Evolutionary conservation across 2,113 vertebrate species (phyloP).

Genomic region (Ahaetulla prasina): DNA sequence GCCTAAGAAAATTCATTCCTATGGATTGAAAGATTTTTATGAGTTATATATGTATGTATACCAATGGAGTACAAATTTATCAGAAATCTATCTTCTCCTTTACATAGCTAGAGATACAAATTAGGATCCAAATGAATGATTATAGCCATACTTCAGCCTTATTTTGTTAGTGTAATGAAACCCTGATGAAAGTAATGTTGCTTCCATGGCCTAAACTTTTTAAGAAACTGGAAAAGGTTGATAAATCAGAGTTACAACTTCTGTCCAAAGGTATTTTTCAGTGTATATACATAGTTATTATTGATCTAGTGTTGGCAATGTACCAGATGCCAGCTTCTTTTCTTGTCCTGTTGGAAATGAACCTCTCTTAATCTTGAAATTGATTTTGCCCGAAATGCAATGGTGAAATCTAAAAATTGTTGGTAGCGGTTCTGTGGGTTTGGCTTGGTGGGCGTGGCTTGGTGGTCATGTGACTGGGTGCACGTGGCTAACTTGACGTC

Average conservation of each 20-base stretch:
- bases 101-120: background rate
- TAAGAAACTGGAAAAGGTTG: background rate
- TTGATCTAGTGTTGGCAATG: background rate
- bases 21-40: background rate
- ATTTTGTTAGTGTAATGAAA: background rate
- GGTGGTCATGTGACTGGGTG: too few relatives aligned
- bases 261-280: conserved; percentile 17
- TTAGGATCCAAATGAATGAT: background rate
- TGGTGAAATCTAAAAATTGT: too few relatives aligned
- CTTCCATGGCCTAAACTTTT: background rate
- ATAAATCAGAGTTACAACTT: background rate
- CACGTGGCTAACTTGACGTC: too few relatives aligned
- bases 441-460: too few relatives aligned
- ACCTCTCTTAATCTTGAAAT: background rate
- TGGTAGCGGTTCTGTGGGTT: too few relatives aligned
- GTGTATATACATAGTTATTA: background rate
- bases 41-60: background rate
- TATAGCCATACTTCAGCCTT: background rate
- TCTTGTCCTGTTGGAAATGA: background rate
- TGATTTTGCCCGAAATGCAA: background rate
- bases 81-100: background rate
- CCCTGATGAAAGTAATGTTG: background rate
- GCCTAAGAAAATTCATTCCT: background rate
- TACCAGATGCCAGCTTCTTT: background rate
- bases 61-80: background rate